Conservation (phyloP, 2,888 invertebrate genomes). For the Drosophila peninsularis region DNA sequence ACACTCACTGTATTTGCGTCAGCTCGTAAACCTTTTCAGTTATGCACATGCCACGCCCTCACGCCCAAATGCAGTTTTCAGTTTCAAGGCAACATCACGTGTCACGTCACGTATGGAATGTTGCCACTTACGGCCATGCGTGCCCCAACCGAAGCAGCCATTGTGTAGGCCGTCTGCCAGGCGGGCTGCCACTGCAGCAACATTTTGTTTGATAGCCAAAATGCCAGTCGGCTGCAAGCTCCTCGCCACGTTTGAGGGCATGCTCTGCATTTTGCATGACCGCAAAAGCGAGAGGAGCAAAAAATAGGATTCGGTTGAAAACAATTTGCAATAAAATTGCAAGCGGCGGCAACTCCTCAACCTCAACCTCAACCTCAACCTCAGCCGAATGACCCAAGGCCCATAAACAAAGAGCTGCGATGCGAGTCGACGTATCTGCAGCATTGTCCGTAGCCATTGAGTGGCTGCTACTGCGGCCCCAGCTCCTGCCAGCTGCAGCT, state of each 20-base stretch:
- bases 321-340: constrained; percentile 77
- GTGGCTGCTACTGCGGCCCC: constrained; percentile 34
- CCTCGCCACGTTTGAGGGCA: constrained; percentile 50
- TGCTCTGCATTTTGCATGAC: constrained; percentile 69
- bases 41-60: constrained; percentile 4
- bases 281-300: constrained; percentile 45
- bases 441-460: constrained; percentile 64
- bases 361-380: constrained; percentile 17
- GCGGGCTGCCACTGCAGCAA: constrained; percentile 66
- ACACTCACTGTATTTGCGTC: neutral
- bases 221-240: constrained; percentile 31
- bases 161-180: constrained; percentile 33
- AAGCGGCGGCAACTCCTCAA: constrained; percentile 27
- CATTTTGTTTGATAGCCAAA: constrained; percentile 63
- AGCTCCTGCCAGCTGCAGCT: constrained; percentile 29
- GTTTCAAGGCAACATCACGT: constrained; percentile 34
- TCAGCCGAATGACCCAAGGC: constrained; percentile 9
- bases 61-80: constrained; percentile 19
- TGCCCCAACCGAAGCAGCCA: constrained; percentile 3
- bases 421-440: constrained; percentile 47
- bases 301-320: constrained; percentile 43
- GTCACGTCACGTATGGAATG: constrained; percentile 53
- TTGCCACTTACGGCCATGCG: constrained; percentile 27
- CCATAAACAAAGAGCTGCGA: constrained; percentile 19
- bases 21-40: neutral